Base-by-base conservation (phyloP, 2,888 invertebrate genomes). In the Brenthis ino region DNA sequence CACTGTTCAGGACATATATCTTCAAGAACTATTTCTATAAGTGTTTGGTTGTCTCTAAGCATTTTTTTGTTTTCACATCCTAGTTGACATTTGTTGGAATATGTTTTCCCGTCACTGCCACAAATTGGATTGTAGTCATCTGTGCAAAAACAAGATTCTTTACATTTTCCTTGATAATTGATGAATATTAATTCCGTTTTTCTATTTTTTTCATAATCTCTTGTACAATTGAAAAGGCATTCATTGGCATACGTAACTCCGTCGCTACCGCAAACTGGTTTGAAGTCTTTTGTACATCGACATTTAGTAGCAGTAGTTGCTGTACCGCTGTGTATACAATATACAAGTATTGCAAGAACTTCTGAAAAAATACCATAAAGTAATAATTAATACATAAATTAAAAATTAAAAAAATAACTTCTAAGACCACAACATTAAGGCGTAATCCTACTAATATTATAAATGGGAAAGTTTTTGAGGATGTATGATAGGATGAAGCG, bases 211-310 rank as follows among this genome's bases (percentile, higher is more conserved):
- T 63, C 57, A 51, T 57, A 64, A 57, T 72, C 57, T 55, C 67
- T 73, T 58, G 72, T 67, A 53, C 75, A 74, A 3, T 70, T 68
- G 13, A 75, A 68, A 16, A 68, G 28, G 43, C 76, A 76, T 48
- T 61, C 61, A 50, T 74, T 77, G 2, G 61, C 55, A 53, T 77
- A 77, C 2, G 74, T 75, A 3, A 63, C 60, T 16, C 69, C 72
- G 24, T 76, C 71, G 37, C 66, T 70, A 8, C 77, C 77, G 28
- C 77, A 77, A 1, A 77, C 68, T 8, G 70, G 76, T 12, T 64
- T 63, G 12, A 63, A 55, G 13, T 60, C 63, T 57, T 50, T 71
- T 2, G 68, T 48, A 37, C 75, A 76, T 20, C 61, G 16, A 13
- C 75, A 76, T 53, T 12, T n/a, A 20, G 57, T 37, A 1, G n/a